Evolutionary conservation across 1,140 invertebrate species (phyloP).

Genomic region (Drosophila sproati): DNA sequence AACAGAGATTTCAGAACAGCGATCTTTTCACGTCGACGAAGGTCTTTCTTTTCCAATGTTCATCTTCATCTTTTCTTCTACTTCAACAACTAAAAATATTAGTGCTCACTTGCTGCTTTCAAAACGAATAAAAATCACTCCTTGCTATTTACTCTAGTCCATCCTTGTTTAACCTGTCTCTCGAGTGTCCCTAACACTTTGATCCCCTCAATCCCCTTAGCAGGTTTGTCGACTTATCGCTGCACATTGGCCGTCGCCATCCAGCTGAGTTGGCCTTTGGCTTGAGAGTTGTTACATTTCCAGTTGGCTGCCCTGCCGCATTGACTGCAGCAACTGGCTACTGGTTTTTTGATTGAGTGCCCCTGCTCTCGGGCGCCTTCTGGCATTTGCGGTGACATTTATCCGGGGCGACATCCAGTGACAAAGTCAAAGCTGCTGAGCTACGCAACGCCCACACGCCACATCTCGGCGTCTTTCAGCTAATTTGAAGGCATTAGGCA

Average conservation of each 20-base stretch:
- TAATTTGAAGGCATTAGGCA: constrained; percentile 4
- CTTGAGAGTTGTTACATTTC: constrained; percentile 67
- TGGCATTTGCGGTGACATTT: constrained; percentile 78
- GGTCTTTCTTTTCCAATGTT: too few relatives aligned
- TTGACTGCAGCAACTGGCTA: constrained; percentile 44
- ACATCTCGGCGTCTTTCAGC: constrained; percentile 14
- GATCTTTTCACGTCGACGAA: too few relatives aligned
- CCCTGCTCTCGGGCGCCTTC: constrained; percentile 27
- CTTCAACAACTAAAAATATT: too few relatives aligned
- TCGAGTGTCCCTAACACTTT: neutral
- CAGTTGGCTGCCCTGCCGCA: constrained; percentile 53
- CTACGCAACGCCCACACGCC: constrained; percentile 77
- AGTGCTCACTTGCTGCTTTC: neutral
- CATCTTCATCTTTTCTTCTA: neutral
- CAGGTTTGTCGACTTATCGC: neutral
- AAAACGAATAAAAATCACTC: neutral
- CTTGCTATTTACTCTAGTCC: neutral
- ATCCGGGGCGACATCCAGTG: constrained; percentile 66
- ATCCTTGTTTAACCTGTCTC: neutral
- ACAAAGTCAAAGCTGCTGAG: constrained; percentile 68
- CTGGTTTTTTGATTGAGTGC: constrained; percentile 71
- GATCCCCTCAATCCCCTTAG: neutral
- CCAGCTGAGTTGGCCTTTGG: constrained; percentile 75
- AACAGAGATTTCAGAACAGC: neutral
- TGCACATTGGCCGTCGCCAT: constrained; percentile 39